Percentiles rank a stretch among this genome's conserved stretches.
These are phyloP conservation scores for Punctoribates punctum DNA, from an alignment of 2,888 invertebrate genomes.

Conservation along the genomic window DNA sequence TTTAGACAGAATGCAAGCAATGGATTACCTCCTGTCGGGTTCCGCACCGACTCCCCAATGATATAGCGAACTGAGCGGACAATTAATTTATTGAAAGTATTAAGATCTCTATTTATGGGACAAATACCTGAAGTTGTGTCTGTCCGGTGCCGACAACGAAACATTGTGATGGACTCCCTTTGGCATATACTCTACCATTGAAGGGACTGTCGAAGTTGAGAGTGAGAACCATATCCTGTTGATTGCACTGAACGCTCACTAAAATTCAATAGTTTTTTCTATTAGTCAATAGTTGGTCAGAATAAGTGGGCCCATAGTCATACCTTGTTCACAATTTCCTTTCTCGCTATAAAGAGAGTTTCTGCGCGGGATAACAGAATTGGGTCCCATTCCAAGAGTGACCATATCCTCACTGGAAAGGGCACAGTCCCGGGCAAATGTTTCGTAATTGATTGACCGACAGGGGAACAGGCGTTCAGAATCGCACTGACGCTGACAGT, in stretches of 20 bases:
- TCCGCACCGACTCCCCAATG: slow-evolving; percentile 58
- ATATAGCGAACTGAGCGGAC: slow-evolving; percentile 54
- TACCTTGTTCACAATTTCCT: slow-evolving; percentile 78
- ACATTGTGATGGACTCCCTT: slow-evolving; percentile 62
- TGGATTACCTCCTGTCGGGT: slow-evolving; percentile 54
- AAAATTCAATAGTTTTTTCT: slow-evolving; percentile 47
- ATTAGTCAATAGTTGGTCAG: slow-evolving; percentile 24
- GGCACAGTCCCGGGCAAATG: slow-evolving; percentile 59
- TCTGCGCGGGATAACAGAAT: slow-evolving; percentile 61
- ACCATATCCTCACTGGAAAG: slow-evolving; percentile 70
- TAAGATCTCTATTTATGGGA: background rate
- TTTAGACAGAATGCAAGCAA: too few species aligned
- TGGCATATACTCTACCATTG: slow-evolving; percentile 72
- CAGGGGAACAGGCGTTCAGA: slow-evolving; percentile 55
- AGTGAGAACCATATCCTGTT: slow-evolving; percentile 65
- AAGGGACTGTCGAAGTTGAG: slow-evolving; percentile 58
- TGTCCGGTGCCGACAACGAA: slow-evolving; percentile 49
- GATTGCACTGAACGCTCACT: slow-evolving; percentile 77
- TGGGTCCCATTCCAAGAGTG: slow-evolving; percentile 60
- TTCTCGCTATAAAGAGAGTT: slow-evolving; percentile 71
- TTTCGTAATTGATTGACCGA: slow-evolving; percentile 51
- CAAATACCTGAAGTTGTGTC: slow-evolving; percentile 45
- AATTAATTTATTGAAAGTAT: background rate
- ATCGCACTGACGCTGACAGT: slow-evolving; percentile 55
- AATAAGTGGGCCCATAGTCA: slow-evolving; percentile 51